Conservation (phyloP, 2,113 vertebrate genomes). For the Morone saxatilis region DNA sequence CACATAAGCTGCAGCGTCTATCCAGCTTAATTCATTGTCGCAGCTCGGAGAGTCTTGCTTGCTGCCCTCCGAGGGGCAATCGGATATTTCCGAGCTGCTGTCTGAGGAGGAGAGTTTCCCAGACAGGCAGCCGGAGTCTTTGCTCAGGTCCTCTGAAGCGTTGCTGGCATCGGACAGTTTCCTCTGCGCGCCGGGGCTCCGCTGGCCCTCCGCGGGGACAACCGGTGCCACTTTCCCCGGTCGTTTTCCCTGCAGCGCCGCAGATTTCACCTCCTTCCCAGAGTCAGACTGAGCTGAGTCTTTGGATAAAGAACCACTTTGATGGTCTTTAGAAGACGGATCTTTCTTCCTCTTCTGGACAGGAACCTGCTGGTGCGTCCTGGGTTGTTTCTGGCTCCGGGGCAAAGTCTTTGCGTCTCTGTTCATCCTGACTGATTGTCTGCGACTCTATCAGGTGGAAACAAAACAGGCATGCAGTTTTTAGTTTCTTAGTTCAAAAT, state of each 20-base stretch:
- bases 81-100: conserved; percentile 93
- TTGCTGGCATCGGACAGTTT: conserved; percentile 82
- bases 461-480: not conserved
- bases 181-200: conserved; percentile 66
- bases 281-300: conserved; percentile 58
- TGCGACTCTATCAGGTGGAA: not conserved
- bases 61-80: conserved; percentile 89
- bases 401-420: conserved; percentile 62
- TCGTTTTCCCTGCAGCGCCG: conserved; percentile 60
- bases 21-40: conserved; percentile 80
- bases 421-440: conserved; percentile 58
- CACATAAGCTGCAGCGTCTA: conserved; percentile 64
- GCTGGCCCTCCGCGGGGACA: conserved; percentile 45
- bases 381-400: conserved; percentile 64
- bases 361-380: conserved; percentile 53
- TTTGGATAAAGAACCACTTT: conserved; percentile 73
- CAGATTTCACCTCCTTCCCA: conserved; percentile 61
- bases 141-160: conserved; percentile 80
- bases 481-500: not conserved
- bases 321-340: conserved; percentile 77
- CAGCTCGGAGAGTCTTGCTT: conserved; percentile 83
- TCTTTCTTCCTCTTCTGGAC: conserved; percentile 66
- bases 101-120: conserved; percentile 88
- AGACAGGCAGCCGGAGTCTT: conserved; percentile 79
- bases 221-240: conserved; percentile 42